Percentiles rank a stretch among this genome's conserved stretches.
Conservation (phyloP, 1,140 invertebrate species). For the Pachypeltis micranthus region DNA sequence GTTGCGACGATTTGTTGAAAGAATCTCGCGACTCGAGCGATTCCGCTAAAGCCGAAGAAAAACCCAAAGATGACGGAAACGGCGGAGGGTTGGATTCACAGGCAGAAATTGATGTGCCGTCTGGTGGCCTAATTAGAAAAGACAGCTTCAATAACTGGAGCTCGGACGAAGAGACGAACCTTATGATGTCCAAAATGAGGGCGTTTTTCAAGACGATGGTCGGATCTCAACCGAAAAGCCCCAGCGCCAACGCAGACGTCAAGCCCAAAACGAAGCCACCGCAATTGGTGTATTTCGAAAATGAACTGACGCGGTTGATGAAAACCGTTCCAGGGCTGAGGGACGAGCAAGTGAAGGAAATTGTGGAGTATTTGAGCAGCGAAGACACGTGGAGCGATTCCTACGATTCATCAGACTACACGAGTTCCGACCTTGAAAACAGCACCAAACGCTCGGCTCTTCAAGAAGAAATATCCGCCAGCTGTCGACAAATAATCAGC, state of each 20-base stretch:
- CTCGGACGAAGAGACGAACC: constrained; percentile 81
- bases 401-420: constrained; percentile 81
- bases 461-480: constrained; percentile 73
- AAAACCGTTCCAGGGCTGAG: constrained; percentile 81
- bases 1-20: constrained; percentile 71
- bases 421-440: constrained; percentile 71
- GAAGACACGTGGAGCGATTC: constrained; percentile 88
- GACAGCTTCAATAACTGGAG: constrained; percentile 89
- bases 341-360: constrained; percentile 79
- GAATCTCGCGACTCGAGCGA: constrained; percentile 35
- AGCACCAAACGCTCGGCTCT: constrained; percentile 53
- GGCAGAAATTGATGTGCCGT: constrained; percentile 22
- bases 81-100: constrained; percentile 14
- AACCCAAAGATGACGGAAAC: constrained; percentile 22
- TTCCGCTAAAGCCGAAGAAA: too few relatives aligned
- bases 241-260: constrained; percentile 18
- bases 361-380: constrained; percentile 80
- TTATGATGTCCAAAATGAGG: constrained; percentile 89
- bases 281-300: constrained; percentile 75
- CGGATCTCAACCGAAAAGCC: constrained; percentile 35
- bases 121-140: constrained; percentile 54
- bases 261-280: constrained; percentile 49
- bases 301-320: constrained; percentile 77
- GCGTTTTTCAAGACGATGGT: constrained; percentile 83
- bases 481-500: constrained; percentile 75